Percentiles rank a stretch among this genome's conserved stretches.
Conservation (phyloP, 1,140 invertebrate species). For the Holcopasites calliopsidis region DNA sequence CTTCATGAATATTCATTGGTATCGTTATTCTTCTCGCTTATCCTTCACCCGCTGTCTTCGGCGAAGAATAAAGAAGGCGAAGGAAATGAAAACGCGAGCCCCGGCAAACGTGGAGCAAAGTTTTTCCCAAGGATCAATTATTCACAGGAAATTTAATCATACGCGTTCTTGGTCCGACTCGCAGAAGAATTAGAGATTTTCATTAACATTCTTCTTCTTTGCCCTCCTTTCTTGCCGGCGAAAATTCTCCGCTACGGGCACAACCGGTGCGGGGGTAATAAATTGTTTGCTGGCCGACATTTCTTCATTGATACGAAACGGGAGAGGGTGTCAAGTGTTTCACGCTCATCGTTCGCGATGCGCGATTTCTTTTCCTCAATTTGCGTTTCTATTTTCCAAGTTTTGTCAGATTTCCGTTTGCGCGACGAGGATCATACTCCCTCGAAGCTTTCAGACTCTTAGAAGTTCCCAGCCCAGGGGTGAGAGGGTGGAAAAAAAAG, state of each 20-base stretch:
- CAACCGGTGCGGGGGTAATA: not conserved
- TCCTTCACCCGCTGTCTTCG: not conserved
- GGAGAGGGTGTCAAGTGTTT: too few species aligned
- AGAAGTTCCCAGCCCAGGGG: too few species aligned
- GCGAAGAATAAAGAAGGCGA: not conserved
- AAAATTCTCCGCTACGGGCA: not conserved
- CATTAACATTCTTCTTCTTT: not conserved
- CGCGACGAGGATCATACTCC: too few species aligned
- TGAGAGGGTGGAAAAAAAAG: too few species aligned
- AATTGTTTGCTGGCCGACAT: too few species aligned
- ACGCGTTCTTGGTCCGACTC: not conserved
- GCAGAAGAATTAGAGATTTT: not conserved
- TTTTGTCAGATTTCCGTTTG: too few species aligned
- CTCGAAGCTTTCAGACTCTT: too few species aligned
- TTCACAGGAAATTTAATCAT: constrained; percentile 5
- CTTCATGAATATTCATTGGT: constrained; percentile 47
- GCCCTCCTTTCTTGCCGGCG: not conserved
- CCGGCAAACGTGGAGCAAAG: not conserved
- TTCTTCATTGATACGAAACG: too few species aligned
- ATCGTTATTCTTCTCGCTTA: not conserved
- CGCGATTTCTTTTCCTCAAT: too few species aligned
- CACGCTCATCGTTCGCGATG: too few species aligned
- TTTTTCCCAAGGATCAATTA: not conserved
- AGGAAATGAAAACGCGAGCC: not conserved
- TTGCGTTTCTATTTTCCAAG: too few species aligned